These are phyloP conservation scores for Tetramorium parvispinum DNA, from an alignment of 1,140 invertebrate species.

Conservation along the genomic window DNA sequence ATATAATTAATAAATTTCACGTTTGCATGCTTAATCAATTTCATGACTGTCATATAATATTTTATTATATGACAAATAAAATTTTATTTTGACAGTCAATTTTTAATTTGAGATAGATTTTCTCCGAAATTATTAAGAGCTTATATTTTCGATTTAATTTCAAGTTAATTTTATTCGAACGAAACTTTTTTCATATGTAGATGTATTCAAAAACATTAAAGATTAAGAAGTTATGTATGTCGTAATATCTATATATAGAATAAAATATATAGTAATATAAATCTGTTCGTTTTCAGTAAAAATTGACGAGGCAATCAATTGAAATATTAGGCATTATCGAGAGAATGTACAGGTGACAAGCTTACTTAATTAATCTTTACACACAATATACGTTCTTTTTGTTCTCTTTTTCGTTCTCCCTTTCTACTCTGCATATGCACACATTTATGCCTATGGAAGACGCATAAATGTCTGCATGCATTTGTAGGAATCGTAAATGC, in stretches of 20 bases:
- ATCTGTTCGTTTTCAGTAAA: background rate
- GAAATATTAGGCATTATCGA: background rate
- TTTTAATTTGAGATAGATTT: background rate
- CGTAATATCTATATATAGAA: background rate
- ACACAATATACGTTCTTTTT: background rate
- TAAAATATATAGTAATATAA: background rate
- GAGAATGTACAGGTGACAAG: background rate
- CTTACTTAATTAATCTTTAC: conserved; percentile 8
- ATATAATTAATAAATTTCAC: background rate
- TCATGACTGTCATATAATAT: background rate
- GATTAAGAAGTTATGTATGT: background rate
- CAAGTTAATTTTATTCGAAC: background rate
- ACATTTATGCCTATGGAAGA: conserved; percentile 5
- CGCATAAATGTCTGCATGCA: conserved; percentile 39
- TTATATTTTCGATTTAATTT: background rate
- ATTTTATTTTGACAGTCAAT: background rate
- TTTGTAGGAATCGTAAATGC: conserved; percentile 63
- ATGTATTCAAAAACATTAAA: background rate
- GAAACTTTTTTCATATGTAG: background rate
- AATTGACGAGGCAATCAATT: conserved; percentile 18
- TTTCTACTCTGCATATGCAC: background rate
- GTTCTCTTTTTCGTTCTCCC: background rate
- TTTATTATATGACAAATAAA: no score
- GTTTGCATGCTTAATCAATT: background rate
- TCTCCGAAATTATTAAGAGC: background rate